Evolutionary conservation across 2,888 invertebrate species (phyloP), one percentile per base, ranked within the genome.

Genomic region (Chromoteleia sp.): DNA sequence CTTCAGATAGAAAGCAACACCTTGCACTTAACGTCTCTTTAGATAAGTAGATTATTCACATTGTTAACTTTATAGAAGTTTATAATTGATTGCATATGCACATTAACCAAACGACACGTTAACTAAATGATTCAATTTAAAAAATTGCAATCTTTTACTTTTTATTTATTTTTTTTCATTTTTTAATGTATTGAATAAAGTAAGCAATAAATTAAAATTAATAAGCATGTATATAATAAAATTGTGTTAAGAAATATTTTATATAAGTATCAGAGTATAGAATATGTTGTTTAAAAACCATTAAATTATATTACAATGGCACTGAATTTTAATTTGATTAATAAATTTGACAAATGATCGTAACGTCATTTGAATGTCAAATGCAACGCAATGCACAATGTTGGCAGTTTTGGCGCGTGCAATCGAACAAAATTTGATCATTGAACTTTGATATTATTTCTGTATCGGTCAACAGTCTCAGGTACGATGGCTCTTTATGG

Each of bases 401-500:
- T 45, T 8, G 10, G 10, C 17, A 45, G 48, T 21, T 61, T 61
- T 61, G 43, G 58, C 41, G 3, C 12, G 6, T 41, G 58, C n/a
- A 6, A 39, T 15, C 12, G 59, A 10, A n/a, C 2, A 15, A 45
- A 25, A 59, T 61, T 30, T 61, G 59, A 61, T 61, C 61, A 33
- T 30, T 48, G 36, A 68, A 68, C 56, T 56, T 68, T 56, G 29
- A 43, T 68, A 68, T 56, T 68, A 41, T 43, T 75, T 15, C 12
- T 56, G 59, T 84, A 71, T 90, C 91, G 43, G 91, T 90, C 91
- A 43, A 90, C 87, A 93, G 94, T 93, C 85, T 94, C 94, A 10
- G 90, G 94, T 21, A 92, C 95, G 0, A 92, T 93, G 43, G 93
- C 92, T 10, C 90, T 94, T 1, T 96, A 96, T 87, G 92, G 91